These are phyloP conservation scores for Myanophis thanlyinensis DNA, from an alignment of 2,113 vertebrate genomes.

Conservation along the genomic window DNA sequence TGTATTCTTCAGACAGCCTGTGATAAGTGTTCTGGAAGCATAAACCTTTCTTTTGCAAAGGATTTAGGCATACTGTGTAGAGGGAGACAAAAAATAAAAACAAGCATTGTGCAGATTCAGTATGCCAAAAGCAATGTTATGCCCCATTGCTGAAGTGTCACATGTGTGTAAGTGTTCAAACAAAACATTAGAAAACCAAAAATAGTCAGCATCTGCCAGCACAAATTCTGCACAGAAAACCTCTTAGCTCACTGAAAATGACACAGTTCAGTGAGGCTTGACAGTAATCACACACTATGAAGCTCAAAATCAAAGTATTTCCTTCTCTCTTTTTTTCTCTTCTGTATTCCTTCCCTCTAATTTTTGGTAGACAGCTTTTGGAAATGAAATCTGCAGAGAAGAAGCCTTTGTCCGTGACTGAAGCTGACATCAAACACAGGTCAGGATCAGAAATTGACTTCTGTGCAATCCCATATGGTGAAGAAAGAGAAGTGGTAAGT, in stretches of 20 bases:
- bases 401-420: constrained; percentile 1
- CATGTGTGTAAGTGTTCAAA: neutral
- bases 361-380: constrained; percentile 22
- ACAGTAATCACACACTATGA: constrained; percentile 16
- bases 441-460: neutral
- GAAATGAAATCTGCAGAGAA: neutral
- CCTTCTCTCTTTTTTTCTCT: neutral
- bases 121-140: neutral
- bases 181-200: neutral
- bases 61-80: neutral
- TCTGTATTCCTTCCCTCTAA: constrained; percentile 12
- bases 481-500: neutral
- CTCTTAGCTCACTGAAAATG: neutral
- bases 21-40: neutral
- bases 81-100: neutral
- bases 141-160: neutral
- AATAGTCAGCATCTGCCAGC: constrained; percentile 9
- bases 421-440: constrained; percentile 11
- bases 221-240: neutral
- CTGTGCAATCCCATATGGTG: constrained; percentile 18
- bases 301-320: neutral
- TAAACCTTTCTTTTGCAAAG: neutral
- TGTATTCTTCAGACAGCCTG: neutral
- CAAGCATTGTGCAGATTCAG: neutral
- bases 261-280: neutral